A percentile compares a stretch with the other conserved stretches of the same genome.
phyloP scores from a whole-genome alignment of 2,797 vertebrate genomes.

The Molossus molossus region DNA sequence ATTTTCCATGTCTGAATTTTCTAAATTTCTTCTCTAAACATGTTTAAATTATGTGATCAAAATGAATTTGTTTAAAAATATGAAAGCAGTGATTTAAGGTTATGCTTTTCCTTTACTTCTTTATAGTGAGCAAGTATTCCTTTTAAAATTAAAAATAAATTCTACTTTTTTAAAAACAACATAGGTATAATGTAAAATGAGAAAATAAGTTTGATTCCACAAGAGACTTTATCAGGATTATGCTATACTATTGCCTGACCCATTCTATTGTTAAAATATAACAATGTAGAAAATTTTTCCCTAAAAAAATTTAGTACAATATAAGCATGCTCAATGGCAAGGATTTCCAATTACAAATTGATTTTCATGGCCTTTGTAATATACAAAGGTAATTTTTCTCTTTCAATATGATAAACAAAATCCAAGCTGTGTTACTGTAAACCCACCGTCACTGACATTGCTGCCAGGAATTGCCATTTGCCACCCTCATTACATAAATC shows the following conservation, averaged over 20 bases:
- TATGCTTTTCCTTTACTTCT: slow-evolving; percentile 34
- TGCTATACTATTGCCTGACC: neutral
- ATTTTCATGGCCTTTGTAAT: neutral
- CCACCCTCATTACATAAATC: slow-evolving; percentile 36
- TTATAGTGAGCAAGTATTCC: neutral
- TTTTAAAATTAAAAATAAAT: slow-evolving; percentile 69
- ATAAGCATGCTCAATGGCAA: neutral
- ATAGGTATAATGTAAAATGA: slow-evolving; percentile 45
- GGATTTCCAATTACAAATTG: slow-evolving; percentile 49
- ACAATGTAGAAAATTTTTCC: slow-evolving; percentile 24
- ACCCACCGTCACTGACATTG: neutral
- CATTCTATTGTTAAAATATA: slow-evolving; percentile 48
- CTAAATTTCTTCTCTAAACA: slow-evolving; percentile 63
- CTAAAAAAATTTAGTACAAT: neutral
- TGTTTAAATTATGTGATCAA: slow-evolving; percentile 63
- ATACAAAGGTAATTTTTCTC: slow-evolving; percentile 42
- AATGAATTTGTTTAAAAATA: slow-evolving; percentile 69
- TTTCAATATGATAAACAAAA: slow-evolving; percentile 54
- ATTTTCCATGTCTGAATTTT: slow-evolving; percentile 45
- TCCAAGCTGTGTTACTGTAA: neutral
- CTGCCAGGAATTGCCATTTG: neutral
- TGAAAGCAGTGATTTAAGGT: slow-evolving; percentile 51
- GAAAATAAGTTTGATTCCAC: slow-evolving; percentile 54
- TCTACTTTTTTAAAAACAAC: slow-evolving; percentile 46
- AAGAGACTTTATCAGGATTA: slow-evolving; percentile 28